Conservation (phyloP, 2,888 invertebrate genomes). For the Molanna angustata region DNA sequence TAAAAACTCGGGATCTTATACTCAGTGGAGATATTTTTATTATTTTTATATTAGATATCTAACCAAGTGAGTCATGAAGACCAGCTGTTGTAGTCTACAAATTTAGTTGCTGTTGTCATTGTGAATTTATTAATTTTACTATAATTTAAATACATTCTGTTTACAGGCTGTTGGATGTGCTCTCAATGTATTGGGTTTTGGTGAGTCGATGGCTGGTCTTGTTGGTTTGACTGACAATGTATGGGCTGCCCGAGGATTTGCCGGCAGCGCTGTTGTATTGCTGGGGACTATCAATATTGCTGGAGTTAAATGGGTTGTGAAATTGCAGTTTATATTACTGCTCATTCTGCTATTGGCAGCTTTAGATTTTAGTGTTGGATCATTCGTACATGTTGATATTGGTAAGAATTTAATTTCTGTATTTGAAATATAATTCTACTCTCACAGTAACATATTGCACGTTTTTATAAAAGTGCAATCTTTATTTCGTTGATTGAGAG, state of each 20-base stretch:
- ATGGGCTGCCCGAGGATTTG: conserved; percentile 86
- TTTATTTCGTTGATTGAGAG: too few relatives aligned
- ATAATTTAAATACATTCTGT: too few relatives aligned
- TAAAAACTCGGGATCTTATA: too few relatives aligned
- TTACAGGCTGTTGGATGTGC: conserved; percentile 94
- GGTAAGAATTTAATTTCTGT: conserved; percentile 50
- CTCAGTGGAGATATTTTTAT: too few relatives aligned
- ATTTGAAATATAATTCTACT: too few relatives aligned
- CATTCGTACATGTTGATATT: conserved; percentile 72
- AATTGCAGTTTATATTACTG: conserved; percentile 86
- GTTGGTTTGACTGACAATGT: conserved; percentile 67
- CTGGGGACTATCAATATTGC: conserved; percentile 91
- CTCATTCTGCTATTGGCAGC: conserved; percentile 85
- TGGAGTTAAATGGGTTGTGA: conserved; percentile 97
- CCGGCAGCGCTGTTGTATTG: conserved; percentile 80
- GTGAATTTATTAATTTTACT: too few relatives aligned
- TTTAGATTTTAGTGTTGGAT: conserved; percentile 91
- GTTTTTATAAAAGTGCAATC: too few relatives aligned
- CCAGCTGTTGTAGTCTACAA: too few relatives aligned
- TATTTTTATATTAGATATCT: too few relatives aligned
- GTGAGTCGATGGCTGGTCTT: conserved; percentile 90
- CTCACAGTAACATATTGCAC: too few relatives aligned
- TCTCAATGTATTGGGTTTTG: conserved; percentile 93
- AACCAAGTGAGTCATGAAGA: too few relatives aligned
- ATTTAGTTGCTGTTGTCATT: too few relatives aligned